Evolutionary conservation across 1,140 invertebrate species (phyloP).

Genomic region (Ceratina australensis): DNA sequence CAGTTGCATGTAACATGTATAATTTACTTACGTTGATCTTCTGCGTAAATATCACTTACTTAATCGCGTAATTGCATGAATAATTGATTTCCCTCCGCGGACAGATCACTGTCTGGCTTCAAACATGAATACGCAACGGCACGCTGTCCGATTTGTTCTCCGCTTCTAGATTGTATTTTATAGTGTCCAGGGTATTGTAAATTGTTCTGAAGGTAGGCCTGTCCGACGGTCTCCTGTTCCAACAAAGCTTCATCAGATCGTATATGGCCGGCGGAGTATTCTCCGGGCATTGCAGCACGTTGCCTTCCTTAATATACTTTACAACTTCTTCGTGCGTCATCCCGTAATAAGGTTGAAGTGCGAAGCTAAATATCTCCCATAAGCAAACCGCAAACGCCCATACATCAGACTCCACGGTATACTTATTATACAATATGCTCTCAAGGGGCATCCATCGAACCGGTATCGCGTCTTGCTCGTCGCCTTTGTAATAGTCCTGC

Average conservation of each 20-base stretch:
- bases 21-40: slow-evolving; percentile 38
- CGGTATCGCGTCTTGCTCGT: slow-evolving; percentile 95
- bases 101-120: slow-evolving; percentile 41
- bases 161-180: slow-evolving; percentile 81
- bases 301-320: slow-evolving; percentile 94
- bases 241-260: slow-evolving; percentile 95
- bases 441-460: slow-evolving; percentile 98
- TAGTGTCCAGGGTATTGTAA: slow-evolving; percentile 84
- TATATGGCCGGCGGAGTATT: slow-evolving; percentile 95
- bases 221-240: slow-evolving; percentile 90
- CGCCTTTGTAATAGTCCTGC: slow-evolving; percentile 95
- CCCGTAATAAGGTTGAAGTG: slow-evolving; percentile 95
- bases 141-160: slow-evolving; percentile 72
- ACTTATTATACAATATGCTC: slow-evolving; percentile 95
- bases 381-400: slow-evolving; percentile 96
- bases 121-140: slow-evolving; percentile 73
- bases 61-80: slow-evolving; percentile 9
- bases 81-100: neutral
- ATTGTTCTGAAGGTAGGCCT: slow-evolving; percentile 91
- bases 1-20: slow-evolving; percentile 41
- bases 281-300: slow-evolving; percentile 92
- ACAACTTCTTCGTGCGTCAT: slow-evolving; percentile 98
- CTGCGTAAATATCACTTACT: slow-evolving; percentile 39
- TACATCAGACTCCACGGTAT: slow-evolving; percentile 95
- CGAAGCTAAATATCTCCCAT: slow-evolving; percentile 97